phyloP scores from a whole-genome alignment of 2,888 invertebrate genomes.

The Tribolium freemani region DNA sequence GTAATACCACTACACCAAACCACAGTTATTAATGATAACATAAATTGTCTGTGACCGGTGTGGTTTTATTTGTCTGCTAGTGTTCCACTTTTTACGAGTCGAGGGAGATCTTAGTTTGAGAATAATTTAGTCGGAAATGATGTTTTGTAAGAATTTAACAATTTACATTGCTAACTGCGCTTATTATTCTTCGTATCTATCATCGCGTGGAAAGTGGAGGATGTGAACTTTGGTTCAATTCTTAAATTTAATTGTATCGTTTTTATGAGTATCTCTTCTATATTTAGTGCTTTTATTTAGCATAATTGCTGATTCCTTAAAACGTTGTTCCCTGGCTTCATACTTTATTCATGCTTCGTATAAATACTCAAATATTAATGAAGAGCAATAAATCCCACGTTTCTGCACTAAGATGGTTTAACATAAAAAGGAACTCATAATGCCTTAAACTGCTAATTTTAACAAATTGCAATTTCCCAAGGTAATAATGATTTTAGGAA shows the following conservation, averaged over 20 bases:
- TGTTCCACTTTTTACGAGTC: not conserved
- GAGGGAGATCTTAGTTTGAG: not conserved
- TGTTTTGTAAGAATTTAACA: conserved; percentile 37
- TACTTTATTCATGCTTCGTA: conserved; percentile 43
- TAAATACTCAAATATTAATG: conserved; percentile 47
- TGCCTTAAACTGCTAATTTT: conserved; percentile 41
- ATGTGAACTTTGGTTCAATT: conserved; percentile 40
- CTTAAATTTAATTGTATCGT: conserved; percentile 43
- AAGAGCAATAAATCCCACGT: conserved; percentile 45
- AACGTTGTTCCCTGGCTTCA: conserved; percentile 44
- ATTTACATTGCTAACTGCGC: conserved; percentile 39
- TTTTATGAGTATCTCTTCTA: conserved; percentile 40
- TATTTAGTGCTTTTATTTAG: conserved; percentile 43
- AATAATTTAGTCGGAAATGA: conserved; percentile 23
- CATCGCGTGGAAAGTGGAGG: conserved; percentile 17
- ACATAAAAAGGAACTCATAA: conserved; percentile 37
- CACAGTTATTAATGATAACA: no score
- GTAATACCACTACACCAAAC: no score
- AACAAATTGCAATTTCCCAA: conserved; percentile 37
- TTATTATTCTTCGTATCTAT: conserved; percentile 35
- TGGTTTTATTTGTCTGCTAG: not conserved
- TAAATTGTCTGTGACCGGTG: no score
- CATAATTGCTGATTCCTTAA: conserved; percentile 43
- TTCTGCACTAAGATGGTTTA: conserved; percentile 37
- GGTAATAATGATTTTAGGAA: conserved; percentile 21